Evolutionary conservation across 37 sponge, comb jelly and placozoan species (phyloP), one percentile per base, ranked within the genome.

Genomic region (Cliona cf. orientalis): DNA sequence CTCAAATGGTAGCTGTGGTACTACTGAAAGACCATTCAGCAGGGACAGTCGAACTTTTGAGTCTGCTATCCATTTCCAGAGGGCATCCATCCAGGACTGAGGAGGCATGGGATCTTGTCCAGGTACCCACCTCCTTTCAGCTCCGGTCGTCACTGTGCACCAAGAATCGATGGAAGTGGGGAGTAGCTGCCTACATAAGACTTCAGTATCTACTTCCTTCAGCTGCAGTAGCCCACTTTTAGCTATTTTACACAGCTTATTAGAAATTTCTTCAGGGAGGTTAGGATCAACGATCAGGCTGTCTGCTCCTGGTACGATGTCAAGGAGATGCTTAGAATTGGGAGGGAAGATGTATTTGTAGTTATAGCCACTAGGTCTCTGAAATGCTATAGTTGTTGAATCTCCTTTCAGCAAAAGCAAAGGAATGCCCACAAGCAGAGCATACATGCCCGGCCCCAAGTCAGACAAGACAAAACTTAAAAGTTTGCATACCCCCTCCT

Each of bases 21-120:
- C n/a, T n/a, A n/a, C n/a, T n/a, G n/a, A n/a, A n/a, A n/a, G n/a
- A n/a, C n/a, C n/a, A n/a, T n/a, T n/a, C n/a, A n/a, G n/a, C n/a
- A n/a, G n/a, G n/a, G n/a, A n/a, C n/a, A n/a, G n/a, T n/a, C n/a
- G n/a, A 31, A 67, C 14, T 37, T 67, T 67, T 6, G 32, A 5
- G 7, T 46, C 28, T 1, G 34, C 12, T 3, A 90, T 64, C 74
- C 80, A 84, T 12, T 34, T 40, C 90, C 90, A 90, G 12, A 90
- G 46, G 58, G 57, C 22, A 7, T 14, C 31, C 40, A 90, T 23
- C 90, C 85, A 90, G 26, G 29, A n/a, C 29, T 62, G 11, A 22
- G 43, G 12, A n/a, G n/a, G n/a, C n/a, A n/a, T n/a, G n/a, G n/a
- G n/a, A n/a, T n/a, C n/a, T n/a, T n/a, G n/a, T n/a, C n/a, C n/a